Evolutionary conservation across 2,888 invertebrate species (phyloP), one percentile per base, ranked within the genome.

Genomic region (Dicycla oo): DNA sequence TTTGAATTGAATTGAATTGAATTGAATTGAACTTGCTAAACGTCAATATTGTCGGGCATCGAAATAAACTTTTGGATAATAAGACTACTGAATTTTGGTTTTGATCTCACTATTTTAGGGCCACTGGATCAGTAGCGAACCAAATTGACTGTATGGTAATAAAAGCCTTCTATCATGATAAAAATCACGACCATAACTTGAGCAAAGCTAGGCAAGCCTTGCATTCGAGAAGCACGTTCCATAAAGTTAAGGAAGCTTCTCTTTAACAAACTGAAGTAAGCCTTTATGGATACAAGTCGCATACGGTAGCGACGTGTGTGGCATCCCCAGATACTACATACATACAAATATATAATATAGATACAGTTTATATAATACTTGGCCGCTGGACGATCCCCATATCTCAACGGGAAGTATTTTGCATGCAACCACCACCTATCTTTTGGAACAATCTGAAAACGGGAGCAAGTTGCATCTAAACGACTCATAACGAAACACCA

Each of bases 351-450:
- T 81, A 64, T 71, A 81, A 71, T 72, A 78, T 68, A 77, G 43
- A 65, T 57, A 67, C 64, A 49, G 26, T 90, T 92, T 91, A 93
- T 93, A 93, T 93, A 94, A 93, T 93, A 93, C 92, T 93, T 90
- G 89, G 91, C 83, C 86, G 79, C 85, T 88, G 91, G 93, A 93
- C 93, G 92, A 92, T 93, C 91, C 91, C 92, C 94, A 95, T 94
- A 95, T 95, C 95, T 94, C 92, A 92, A 92, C 91, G 91, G 95
- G 94, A 95, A 95, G 94, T 94, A 93, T 93, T 95, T 94, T 94
- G 94, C 95, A 95, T 95, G 93, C 93, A 89, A 90, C 92, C 88
- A 91, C 93, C 90, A 93, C 91, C 91, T 94, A 95, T 95, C 95
- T 95, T 93, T 92, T 92, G 91, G 91, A 93, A 93, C 92, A 93